Base-by-base conservation (phyloP, 1,140 invertebrate genomes). In the Chionoecetes opilio region DNA sequence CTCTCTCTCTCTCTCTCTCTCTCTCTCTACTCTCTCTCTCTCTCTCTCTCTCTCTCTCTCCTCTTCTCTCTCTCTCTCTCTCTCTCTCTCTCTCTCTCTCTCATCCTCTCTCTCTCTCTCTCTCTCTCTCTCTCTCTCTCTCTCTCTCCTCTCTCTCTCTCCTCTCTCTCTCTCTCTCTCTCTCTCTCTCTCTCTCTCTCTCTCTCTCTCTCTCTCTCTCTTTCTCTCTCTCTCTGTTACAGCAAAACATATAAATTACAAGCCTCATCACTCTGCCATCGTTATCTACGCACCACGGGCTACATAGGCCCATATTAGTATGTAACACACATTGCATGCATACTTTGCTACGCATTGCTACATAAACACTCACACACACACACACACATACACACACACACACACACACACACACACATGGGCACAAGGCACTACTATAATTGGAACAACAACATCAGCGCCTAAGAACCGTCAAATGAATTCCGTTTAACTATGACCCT, bases 181-280 rank as follows among this genome's bases (percentile, higher is more conserved):
- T 75, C 63, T 75, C 63, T 75, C 63, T 75, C 86, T 87, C 86
- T 41, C 31, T 34, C 86, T 75, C 63, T 75, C 63, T 75, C 63
- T 75, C 63, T 75, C 63, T 75, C 63, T 75, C 63, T 75, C 63
- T 75, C 63, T 75, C 63, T 75, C 63, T 75, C 63, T 75, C 63
- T 75, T n/a, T 75, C 63, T 75, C 63, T 75, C 63, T 75, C 63
- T 75, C 63, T 17, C 63, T 17, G 21, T 17, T n/a, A 0, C 63
- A 75, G 6, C 63, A 75, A 75, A 75, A 75, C 6, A 75, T 75
- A 75, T 75, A 75, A 26, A 75, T 75, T 75, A 75, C 63, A 75
- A 75, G n/a, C 21, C 63, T 26, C 63, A 75, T 75, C 63, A 75
- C 21, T 75, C 21, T 75, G 63, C n/a, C 63, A 75, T 75, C 63